Evolutionary conservation across 2,113 vertebrate species (phyloP), one percentile per base, ranked within the genome.

Genomic region (Nothocercus nigrocapillus): DNA sequence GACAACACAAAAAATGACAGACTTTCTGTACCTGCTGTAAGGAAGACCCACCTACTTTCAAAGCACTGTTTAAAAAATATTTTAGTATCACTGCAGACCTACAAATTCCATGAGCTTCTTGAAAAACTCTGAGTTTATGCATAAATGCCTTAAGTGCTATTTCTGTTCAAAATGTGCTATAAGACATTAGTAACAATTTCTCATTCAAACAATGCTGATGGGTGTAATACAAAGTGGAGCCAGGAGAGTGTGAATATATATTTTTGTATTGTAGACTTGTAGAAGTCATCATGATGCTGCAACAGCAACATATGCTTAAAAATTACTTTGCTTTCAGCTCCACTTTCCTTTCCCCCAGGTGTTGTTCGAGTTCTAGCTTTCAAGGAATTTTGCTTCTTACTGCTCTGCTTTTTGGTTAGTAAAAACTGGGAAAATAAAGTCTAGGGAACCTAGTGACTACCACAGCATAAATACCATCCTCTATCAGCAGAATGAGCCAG

Each of bases 361-460:
- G 45, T 24, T 54, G 19, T 36, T 59, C 9, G n/a, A 49, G 8
- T 36, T 49, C 7, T 61, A 73, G 36, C 59, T 82, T 96, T 54
- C 59, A 88, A 63, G 75, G 58, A 34, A 58, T 70, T 20, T 17
- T 59, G 34, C 4, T 88, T 84, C 42, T 83, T 72, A 75, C 11
- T 76, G 25, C n/a, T 66, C 47, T 34, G 19, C 6, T 49, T 27
- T 80, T 74, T 45, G 54, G 74, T 85, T 74, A 72, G 49, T 25
- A 93, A 88, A 94, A 58, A 49, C 1, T 44, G n/a, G 63, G 25
- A 93, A 76, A 93, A 87, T 25, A 67, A 77, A 93, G 32, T 7
- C 80, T 7, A 61, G 62, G 64, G 30, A 47, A 87, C 54, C 19
- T 59, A 27, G 8, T 14, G 76, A 73, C 21, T 14, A 85, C 7